Base-by-base conservation (phyloP, 2,888 invertebrate genomes). In the Agrotis puta region DNA sequence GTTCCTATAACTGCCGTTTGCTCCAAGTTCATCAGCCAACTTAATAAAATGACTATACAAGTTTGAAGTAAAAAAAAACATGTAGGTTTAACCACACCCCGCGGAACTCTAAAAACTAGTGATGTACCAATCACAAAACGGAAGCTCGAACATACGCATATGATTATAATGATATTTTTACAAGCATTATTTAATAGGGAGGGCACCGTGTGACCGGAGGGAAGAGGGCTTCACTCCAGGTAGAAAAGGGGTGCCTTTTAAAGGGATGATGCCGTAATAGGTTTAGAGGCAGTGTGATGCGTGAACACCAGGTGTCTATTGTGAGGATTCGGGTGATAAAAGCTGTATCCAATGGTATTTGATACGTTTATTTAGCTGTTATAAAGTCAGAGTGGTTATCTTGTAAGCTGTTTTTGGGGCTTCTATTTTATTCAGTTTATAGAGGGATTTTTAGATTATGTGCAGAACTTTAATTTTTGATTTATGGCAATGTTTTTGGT, bases 111-210 rank as follows among this genome's bases (percentile, higher is more conserved):
- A 82, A 75, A 76, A 57, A 33, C 43, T 84, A 87, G 88, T 88
- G 90, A 90, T 89, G 85, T 85, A 80, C 85, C 68, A 70, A 74
- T 82, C 77, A 84, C 82, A 78, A 84, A 89, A 88, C 95, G 95
- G 94, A 94, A 94, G 94, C 90, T 81, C 83, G 81, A 88, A 85
- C 92, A 92, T 89, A 91, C 88, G 94, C 93, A 91, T 93, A 92
- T 93, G 92, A 94, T 94, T 93, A 93, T 94, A 94, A 94, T 94
- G 91, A 93, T 95, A 92, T 94, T 94, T 94, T 95, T 90, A 93
- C 92, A 92, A 93, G 92, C 91, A 91, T 92, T 92, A 92, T 92
- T 92, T 86, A 87, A 90, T 88, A 58, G 89, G 86, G 90, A 90
- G 94, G 93, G 93, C 84, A 85, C 88, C 93, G 94, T 94, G 94